Evolutionary conservation across 2,113 vertebrate genomes (phyloP).

Genomic region (Eulemur rufifrons): DNA sequence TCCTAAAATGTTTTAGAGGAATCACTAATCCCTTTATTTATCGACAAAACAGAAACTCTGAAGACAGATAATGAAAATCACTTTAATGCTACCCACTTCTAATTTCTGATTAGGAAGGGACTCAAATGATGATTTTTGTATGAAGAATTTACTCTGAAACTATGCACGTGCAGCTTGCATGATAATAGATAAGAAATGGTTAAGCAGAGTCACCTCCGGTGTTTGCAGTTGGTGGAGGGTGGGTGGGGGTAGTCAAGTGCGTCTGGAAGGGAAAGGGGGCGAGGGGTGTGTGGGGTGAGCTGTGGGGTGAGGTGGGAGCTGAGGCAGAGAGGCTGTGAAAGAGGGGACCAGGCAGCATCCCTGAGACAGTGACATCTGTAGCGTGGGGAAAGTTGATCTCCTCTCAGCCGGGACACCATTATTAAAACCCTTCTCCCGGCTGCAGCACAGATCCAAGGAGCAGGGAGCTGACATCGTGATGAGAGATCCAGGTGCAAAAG

Average conservation of each 20-base stretch:
- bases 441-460: not conserved
- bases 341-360: not conserved
- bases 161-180: not conserved
- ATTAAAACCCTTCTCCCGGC: not conserved
- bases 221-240: not conserved
- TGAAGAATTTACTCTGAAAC: not conserved
- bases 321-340: not conserved
- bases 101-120: not conserved
- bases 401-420: not conserved
- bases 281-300: not conserved
- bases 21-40: not conserved
- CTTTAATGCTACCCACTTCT: not conserved
- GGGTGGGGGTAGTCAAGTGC: not conserved
- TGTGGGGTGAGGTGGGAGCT: not conserved
- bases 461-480: not conserved
- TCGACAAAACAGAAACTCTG: not conserved
- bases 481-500: not conserved
- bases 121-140: not conserved
- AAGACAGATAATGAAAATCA: not conserved
- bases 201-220: not conserved
- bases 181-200: not conserved
- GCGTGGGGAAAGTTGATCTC: not conserved
- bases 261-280: not conserved
- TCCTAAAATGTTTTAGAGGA: not conserved
- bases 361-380: not conserved